These are phyloP conservation scores for Ectemnius cavifrons DNA, from an alignment of 2,888 invertebrate species.

Conservation along the genomic window DNA sequence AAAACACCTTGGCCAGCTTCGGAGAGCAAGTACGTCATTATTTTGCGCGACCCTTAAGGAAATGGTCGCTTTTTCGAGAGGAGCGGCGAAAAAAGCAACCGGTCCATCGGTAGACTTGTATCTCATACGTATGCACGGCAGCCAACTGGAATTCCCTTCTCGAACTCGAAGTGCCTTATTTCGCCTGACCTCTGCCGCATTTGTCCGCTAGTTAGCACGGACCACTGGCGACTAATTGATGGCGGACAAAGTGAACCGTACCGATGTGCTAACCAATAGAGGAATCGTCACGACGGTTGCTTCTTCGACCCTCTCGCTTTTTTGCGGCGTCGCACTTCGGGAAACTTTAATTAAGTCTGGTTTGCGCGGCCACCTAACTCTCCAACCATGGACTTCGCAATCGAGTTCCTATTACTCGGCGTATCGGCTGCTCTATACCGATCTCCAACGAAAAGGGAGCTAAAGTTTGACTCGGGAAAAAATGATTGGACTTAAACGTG, in stretches of 20 bases:
- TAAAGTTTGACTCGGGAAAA: not conserved
- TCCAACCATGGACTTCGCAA: slow-evolving; percentile 14
- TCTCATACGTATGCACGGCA: slow-evolving; percentile 36
- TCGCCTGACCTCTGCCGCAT: slow-evolving; percentile 15
- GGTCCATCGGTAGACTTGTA: slow-evolving; percentile 32
- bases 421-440: not conserved
- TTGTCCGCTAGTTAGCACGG: slow-evolving; percentile 1
- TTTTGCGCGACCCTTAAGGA: slow-evolving; percentile 63
- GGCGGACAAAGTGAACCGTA: slow-evolving; percentile 44
- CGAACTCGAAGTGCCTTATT: slow-evolving; percentile 45
- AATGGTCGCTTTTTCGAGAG: slow-evolving; percentile 57
- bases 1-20: slow-evolving; percentile 41
- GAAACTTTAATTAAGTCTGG: slow-evolving; percentile 59
- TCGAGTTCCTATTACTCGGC: slow-evolving; percentile 20
- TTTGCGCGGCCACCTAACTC: slow-evolving; percentile 26
- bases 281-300: slow-evolving; percentile 44
- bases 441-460: not conserved
- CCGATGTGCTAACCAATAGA: slow-evolving; percentile 50
- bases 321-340: slow-evolving; percentile 23
- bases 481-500: too few species aligned
- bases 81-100: slow-evolving; percentile 34
- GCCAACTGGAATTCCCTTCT: slow-evolving; percentile 62
- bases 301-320: slow-evolving; percentile 27
- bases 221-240: slow-evolving; percentile 55
- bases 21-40: slow-evolving; percentile 63